These are phyloP conservation scores for Brachionichthys hirsutus DNA, from an alignment of 2,113 vertebrate genomes.

Conservation along the genomic window DNA sequence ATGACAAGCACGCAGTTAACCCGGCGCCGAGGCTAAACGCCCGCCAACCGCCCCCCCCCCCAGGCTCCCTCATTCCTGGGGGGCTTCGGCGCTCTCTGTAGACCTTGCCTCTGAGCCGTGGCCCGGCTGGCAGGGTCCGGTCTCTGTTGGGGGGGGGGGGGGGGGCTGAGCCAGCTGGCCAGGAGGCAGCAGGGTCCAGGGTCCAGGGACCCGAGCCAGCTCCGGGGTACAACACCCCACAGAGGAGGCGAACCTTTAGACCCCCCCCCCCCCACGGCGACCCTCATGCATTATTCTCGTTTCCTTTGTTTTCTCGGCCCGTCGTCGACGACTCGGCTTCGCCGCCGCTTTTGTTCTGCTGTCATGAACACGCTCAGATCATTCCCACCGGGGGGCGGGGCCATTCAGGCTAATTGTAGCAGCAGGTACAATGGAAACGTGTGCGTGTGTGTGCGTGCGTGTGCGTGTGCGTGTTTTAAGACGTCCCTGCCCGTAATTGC, in stretches of 20 bases:
- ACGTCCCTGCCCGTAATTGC: constrained; percentile 45
- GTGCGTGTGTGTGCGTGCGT: constrained; percentile 16
- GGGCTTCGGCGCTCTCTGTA: constrained; percentile 55
- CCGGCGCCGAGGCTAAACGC: constrained; percentile 37
- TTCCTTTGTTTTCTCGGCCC: constrained; percentile 69
- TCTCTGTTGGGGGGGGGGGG: constrained; percentile 52
- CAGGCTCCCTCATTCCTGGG: constrained; percentile 42
- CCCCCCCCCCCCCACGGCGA: constrained; percentile 20
- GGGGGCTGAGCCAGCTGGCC: constrained; percentile 77
- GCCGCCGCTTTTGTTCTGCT: constrained; percentile 72
- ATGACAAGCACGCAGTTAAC: constrained; percentile 26
- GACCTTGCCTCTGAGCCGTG: constrained; percentile 68
- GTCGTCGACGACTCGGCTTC: constrained; percentile 70
- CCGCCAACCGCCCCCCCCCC: constrained; percentile 26
- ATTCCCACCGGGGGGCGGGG: constrained; percentile 62
- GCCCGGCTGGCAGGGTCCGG: constrained; percentile 71
- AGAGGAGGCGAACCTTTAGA: constrained; percentile 70
- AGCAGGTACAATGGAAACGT: constrained; percentile 42
- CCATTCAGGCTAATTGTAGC: constrained; percentile 63
- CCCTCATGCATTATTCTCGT: constrained; percentile 77
- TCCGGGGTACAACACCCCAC: constrained; percentile 74
- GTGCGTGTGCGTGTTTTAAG: constrained; percentile 19
- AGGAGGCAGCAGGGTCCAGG: constrained; percentile 75
- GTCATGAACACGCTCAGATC: constrained; percentile 69
- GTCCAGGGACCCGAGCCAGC: constrained; percentile 75